phyloP scores from a whole-genome alignment of 2,113 vertebrate species.

The Thunnus maccoyii region DNA sequence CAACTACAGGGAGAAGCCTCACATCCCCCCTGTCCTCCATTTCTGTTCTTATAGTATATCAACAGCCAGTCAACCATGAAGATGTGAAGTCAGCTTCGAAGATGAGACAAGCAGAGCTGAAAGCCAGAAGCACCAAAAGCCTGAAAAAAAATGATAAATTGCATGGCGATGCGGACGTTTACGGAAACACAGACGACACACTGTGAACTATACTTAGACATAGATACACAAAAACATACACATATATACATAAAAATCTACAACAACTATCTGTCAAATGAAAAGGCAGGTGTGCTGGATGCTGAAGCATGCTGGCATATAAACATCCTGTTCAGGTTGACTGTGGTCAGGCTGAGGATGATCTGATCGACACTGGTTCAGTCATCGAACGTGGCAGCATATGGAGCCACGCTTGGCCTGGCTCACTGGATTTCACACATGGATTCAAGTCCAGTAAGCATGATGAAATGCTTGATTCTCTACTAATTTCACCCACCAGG shows the following conservation, averaged over 20 bases:
- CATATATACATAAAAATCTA: background rate
- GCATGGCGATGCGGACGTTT: constrained; percentile 7
- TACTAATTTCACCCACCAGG: constrained; percentile 54
- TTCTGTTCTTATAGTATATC: constrained; percentile 35
- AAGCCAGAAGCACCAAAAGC: constrained; percentile 22
- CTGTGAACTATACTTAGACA: background rate
- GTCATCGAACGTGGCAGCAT: constrained; percentile 49
- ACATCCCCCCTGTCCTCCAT: background rate
- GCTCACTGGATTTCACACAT: constrained; percentile 78
- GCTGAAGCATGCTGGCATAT: background rate
- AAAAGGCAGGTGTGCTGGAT: constrained; percentile 15
- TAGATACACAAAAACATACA: background rate
- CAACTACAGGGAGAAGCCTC: constrained; percentile 11
- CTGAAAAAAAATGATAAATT: constrained; percentile 45
- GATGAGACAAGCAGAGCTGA: constrained; percentile 42
- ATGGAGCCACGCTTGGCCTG: constrained; percentile 55
- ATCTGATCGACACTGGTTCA: constrained; percentile 31
- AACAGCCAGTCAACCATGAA: constrained; percentile 47
- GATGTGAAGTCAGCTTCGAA: constrained; percentile 53
- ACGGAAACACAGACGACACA: background rate
- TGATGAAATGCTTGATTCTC: constrained; percentile 69
- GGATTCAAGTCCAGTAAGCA: constrained; percentile 71
- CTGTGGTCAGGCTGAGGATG: constrained; percentile 43
- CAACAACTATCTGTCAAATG: constrained; percentile 28
- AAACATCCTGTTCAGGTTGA: constrained; percentile 26